Base-by-base conservation (phyloP, 2,113 vertebrate species). In the Anolis carolinensis region DNA sequence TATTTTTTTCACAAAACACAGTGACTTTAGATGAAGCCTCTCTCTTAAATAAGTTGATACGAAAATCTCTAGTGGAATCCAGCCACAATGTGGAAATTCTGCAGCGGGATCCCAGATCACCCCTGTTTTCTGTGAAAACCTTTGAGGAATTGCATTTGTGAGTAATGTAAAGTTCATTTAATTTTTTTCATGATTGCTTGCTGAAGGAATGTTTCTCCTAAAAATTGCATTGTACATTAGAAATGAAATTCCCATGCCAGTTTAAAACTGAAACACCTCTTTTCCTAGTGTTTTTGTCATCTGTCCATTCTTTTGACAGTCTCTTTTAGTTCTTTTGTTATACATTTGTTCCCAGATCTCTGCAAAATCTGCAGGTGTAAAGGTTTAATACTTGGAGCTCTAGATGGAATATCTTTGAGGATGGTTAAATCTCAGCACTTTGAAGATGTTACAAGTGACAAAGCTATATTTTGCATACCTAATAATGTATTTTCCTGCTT, bases 31-130 rank as follows among this genome's bases (percentile, higher is more conserved):
- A 96, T 0, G 92, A 96, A 36, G 81, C 82, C 39, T 97, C 97
- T 0, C 94, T 97, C 81, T 88, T 97, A 76, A 97, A 97, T 92
- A 97, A 97, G 88, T 86, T 97, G 90, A 95, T 97, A 86, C 94
- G 89, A 76, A 95, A 90, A 0, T 95, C 96, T 7, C 91, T 97
- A 14, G 93, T 97, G 78, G 96, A 97, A 65, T 96, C 96, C 48
- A 83, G 67, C 84, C 95, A 97, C 50, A 75, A 18, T 0, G 95
- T 97, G 2, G 96, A 97, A 93, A 91, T 97, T 85, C 93, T 96
- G 77, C 96, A 97, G 79, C 94, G 83, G 27, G 96, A 97, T 76
- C 97, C 97, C 81, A 91, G 23, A 50, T 97, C 97, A 50, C 97
- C 96, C 0, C 95, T 97, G 34, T 97, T 93, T 79, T 97, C 97